Percentiles rank a stretch among this genome's conserved stretches.
Evolutionary conservation across 2,113 vertebrate species (phyloP).

Genomic region (Microcebus tavaratra): DNA sequence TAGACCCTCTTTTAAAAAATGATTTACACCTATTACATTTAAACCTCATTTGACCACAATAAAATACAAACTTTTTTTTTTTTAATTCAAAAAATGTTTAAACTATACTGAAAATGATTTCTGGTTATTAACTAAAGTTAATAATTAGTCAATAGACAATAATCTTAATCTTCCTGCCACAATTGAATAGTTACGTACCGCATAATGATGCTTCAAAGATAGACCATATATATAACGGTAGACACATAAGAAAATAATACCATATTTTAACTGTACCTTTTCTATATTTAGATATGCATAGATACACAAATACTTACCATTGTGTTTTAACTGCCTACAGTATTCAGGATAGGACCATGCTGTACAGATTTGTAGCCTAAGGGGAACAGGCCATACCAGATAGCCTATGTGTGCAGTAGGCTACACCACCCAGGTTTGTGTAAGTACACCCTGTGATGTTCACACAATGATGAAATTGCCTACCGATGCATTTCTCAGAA

Average conservation of each 20-base stretch:
- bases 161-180: background rate
- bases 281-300: background rate
- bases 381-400: background rate
- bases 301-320: background rate
- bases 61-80: background rate
- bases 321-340: background rate
- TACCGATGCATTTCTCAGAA: background rate
- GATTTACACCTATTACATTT: background rate
- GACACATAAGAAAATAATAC: background rate
- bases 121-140: background rate
- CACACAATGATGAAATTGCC: background rate
- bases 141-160: background rate
- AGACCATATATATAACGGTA: background rate
- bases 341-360: background rate
- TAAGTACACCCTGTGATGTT: background rate
- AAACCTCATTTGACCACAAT: slow-evolving; percentile 2
- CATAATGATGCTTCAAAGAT: background rate
- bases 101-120: background rate
- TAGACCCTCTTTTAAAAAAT: background rate
- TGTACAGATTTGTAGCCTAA: background rate
- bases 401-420: background rate
- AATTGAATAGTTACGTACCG: background rate
- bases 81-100: background rate
- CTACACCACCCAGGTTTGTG: background rate
- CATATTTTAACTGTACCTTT: background rate